Evolutionary conservation across 92 coral and sea anemone genomes (phyloP).

Genomic region (Zoanthus solanderi): DNA sequence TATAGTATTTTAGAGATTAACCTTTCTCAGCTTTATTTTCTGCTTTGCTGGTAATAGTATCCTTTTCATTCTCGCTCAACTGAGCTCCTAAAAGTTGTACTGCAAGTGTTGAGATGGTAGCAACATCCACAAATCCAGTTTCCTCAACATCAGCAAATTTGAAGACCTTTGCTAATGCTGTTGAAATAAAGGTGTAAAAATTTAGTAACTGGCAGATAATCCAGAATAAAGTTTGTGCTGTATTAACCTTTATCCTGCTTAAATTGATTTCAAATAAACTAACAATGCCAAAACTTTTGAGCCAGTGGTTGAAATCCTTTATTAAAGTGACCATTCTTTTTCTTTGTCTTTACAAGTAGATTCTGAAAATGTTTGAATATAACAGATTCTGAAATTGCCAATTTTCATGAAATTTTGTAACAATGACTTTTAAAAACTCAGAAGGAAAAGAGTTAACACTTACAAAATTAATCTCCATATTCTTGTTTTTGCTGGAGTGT

Average conservation of each 20-base stretch:
- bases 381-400: too few species aligned
- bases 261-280: too few species aligned
- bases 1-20: background rate
- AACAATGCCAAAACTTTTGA: too few species aligned
- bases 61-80: conserved; percentile 93
- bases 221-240: background rate
- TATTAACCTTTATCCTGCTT: background rate
- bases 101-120: conserved; percentile 95
- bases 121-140: conserved; percentile 99
- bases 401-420: too few species aligned
- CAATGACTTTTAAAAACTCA: too few species aligned
- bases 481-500: too few species aligned
- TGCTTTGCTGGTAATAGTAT: conserved; percentile 89
- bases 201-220: background rate
- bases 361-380: too few species aligned
- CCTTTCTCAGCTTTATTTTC: conserved; percentile 99
- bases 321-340: too few species aligned
- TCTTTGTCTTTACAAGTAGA: too few species aligned
- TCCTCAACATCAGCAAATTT: conserved; percentile 99
- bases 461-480: too few species aligned
- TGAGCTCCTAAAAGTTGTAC: conserved; percentile 97
- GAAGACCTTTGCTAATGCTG: conserved; percentile 94
- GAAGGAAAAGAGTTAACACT: too few species aligned
- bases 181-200: background rate
- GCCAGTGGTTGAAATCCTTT: too few species aligned